Percentiles rank a stretch among this genome's conserved stretches.
Conservation (phyloP, 2,113 vertebrate genomes). For the Trichomycterus rosablanca region DNA sequence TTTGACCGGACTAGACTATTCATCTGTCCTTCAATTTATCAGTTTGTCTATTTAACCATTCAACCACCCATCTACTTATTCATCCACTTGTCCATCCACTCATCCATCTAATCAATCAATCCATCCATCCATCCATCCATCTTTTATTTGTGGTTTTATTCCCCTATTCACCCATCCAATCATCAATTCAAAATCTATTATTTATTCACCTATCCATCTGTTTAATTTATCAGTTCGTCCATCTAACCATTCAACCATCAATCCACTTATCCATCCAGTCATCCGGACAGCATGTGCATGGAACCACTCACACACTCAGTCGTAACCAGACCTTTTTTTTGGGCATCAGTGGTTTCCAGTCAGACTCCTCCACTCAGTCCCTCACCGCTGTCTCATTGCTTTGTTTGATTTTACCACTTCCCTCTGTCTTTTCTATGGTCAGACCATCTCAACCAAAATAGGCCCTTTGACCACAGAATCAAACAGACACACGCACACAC, state of each 20-base stretch:
- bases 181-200: background rate
- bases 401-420: constrained; percentile 32
- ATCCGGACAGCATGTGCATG: no score
- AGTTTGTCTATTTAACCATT: no score
- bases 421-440: constrained; percentile 22
- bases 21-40: background rate
- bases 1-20: no score
- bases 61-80: no score
- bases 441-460: constrained; percentile 45
- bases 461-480: constrained; percentile 48
- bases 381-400: background rate
- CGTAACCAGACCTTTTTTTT: no score
- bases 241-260: no score
- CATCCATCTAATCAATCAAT: background rate
- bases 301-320: no score
- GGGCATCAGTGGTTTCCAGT: no score
- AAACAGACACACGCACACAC: background rate
- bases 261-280: no score
- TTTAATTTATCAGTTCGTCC: no score
- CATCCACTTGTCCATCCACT: background rate
- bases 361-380: background rate
- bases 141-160: background rate
- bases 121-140: background rate
- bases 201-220: no score
- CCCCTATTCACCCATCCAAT: background rate